Conservation (phyloP, 2,113 vertebrate species). For the Harpagus bidentatus region DNA sequence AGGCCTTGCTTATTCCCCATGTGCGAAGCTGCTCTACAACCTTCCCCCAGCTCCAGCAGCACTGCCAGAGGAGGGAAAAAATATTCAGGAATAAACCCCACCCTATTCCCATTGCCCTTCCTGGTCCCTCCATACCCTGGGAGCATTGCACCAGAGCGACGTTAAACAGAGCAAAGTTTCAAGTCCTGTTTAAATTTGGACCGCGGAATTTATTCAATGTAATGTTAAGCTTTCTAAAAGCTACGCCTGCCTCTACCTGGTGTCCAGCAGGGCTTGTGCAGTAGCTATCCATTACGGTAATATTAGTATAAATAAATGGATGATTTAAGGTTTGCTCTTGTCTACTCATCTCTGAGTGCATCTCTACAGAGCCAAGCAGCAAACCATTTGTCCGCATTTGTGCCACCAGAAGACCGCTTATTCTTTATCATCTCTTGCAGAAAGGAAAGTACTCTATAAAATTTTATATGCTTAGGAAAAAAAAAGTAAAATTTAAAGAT, state of each 20-base stretch:
- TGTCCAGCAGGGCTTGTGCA: background rate
- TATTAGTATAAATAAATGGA: background rate
- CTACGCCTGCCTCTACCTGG: background rate
- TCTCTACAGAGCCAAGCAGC: background rate
- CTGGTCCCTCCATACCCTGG: accelerated
- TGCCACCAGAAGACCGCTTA: background rate
- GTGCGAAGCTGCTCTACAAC: accelerated
- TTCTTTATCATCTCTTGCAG: background rate
- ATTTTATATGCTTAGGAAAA: background rate
- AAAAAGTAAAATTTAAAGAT: background rate
- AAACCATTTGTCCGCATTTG: background rate
- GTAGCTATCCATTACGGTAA: background rate
- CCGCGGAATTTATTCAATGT: background rate
- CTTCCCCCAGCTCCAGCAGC: background rate
- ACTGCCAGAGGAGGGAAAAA: background rate
- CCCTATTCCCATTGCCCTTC: background rate
- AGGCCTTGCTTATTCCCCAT: background rate
- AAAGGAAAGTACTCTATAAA: background rate
- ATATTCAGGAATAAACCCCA: background rate
- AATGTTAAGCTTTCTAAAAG: background rate
- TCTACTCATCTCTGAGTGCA: background rate
- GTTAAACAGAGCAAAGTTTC: background rate
- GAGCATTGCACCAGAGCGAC: accelerated
- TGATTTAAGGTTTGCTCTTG: background rate
- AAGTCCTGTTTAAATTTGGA: background rate